Evolutionary conservation across 2,797 vertebrate species (phyloP).

Genomic region (Tragelaphus oryx): DNA sequence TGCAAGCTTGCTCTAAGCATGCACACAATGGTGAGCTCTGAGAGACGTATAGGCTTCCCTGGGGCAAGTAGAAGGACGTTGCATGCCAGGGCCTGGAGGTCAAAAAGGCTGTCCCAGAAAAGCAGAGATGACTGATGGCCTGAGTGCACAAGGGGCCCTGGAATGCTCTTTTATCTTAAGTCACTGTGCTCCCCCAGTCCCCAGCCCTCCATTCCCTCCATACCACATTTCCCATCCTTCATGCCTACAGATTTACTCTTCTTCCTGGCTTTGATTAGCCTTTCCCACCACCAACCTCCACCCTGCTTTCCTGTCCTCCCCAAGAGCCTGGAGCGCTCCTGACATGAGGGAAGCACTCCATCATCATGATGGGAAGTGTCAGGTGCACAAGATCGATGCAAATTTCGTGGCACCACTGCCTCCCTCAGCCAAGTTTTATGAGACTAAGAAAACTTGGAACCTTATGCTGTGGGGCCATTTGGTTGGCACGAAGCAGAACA

Average conservation of each 20-base stretch:
- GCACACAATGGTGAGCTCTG: slow-evolving; percentile 4
- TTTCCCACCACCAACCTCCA: slow-evolving; percentile 54
- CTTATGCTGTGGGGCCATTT: slow-evolving; percentile 71
- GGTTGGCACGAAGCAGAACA: slow-evolving; percentile 70
- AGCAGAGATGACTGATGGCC: slow-evolving; percentile 62
- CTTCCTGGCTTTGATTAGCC: slow-evolving; percentile 68
- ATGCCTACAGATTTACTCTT: slow-evolving; percentile 54
- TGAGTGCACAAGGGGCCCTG: slow-evolving; percentile 16
- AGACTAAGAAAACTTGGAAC: slow-evolving; percentile 73
- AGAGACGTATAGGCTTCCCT: neutral
- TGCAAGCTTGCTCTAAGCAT: neutral
- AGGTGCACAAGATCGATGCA: slow-evolving; percentile 74
- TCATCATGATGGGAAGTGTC: slow-evolving; percentile 71
- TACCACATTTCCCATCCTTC: slow-evolving; percentile 52
- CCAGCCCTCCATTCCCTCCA: slow-evolving; percentile 44
- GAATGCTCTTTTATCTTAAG: slow-evolving; percentile 64
- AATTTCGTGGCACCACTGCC: slow-evolving; percentile 64
- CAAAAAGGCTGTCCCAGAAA: slow-evolving; percentile 49
- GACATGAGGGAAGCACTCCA: slow-evolving; percentile 53
- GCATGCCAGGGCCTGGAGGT: slow-evolving; percentile 21
- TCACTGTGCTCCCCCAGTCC: neutral
- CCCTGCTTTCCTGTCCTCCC: slow-evolving; percentile 56
- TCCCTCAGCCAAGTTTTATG: slow-evolving; percentile 71
- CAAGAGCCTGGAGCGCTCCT: slow-evolving; percentile 20
- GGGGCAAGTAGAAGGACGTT: neutral